Conservation (phyloP, 2,113 vertebrate genomes). For the Triplophysa siluroides region DNA sequence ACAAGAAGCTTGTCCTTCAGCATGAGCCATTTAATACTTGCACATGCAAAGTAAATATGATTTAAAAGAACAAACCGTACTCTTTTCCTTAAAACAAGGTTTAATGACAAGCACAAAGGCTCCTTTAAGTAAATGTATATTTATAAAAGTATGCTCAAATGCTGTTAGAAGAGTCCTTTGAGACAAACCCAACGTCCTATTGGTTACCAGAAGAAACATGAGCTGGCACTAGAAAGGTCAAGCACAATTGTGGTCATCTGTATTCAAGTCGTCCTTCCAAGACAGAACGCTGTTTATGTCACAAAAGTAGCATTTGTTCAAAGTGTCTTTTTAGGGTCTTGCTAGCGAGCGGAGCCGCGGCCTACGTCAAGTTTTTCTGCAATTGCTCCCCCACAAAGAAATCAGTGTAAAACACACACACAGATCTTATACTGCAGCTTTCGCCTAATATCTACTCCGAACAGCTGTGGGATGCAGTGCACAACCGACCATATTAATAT, state of each 20-base stretch:
- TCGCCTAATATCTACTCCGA: slow-evolving; percentile 22
- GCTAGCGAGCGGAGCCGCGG: slow-evolving; percentile 38
- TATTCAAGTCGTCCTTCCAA: slow-evolving; percentile 41
- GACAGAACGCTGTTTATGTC: slow-evolving; percentile 41
- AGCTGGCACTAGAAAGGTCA: slow-evolving; percentile 52
- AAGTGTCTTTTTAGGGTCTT: slow-evolving; percentile 27
- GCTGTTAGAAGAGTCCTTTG: background rate
- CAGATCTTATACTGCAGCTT: slow-evolving; percentile 1
- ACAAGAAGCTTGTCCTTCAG: slow-evolving; percentile 14
- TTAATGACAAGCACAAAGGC: background rate
- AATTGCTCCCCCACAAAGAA: slow-evolving; percentile 49
- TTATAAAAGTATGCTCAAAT: slow-evolving; percentile 1
- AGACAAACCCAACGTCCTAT: slow-evolving; percentile 17
- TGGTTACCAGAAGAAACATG: slow-evolving; percentile 15
- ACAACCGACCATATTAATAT: slow-evolving; percentile 22
- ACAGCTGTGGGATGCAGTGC: slow-evolving; percentile 6
- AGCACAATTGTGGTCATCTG: slow-evolving; percentile 51
- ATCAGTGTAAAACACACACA: slow-evolving; percentile 29
- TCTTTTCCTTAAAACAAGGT: background rate
- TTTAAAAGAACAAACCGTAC: slow-evolving; percentile 18
- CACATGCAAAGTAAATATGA: slow-evolving; percentile 8
- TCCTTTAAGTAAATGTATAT: background rate
- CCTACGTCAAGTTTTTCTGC: slow-evolving; percentile 48
- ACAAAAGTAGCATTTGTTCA: slow-evolving; percentile 56
- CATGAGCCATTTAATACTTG: background rate